Conservation (phyloP, 1,140 invertebrate genomes). For the Akabosia matsudoensis region DNA sequence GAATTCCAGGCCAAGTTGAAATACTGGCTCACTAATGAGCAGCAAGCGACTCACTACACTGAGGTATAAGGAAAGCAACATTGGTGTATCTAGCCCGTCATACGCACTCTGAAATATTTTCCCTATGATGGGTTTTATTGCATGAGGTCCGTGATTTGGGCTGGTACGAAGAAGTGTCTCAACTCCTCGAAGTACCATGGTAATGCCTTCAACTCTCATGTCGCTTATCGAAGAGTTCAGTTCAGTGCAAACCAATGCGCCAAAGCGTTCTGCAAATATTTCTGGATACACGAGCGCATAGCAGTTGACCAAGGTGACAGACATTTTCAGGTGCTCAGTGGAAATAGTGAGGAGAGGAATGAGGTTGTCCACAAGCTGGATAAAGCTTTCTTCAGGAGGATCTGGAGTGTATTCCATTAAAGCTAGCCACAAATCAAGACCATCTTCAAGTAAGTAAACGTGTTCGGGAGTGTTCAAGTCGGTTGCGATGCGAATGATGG, state of each 20-base stretch:
- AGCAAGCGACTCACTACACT: conserved; percentile 73
- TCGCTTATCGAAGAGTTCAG: conserved; percentile 60
- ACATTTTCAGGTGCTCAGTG: conserved; percentile 45
- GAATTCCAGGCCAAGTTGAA: conserved; percentile 58
- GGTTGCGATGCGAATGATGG: conserved; percentile 60
- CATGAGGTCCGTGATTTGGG: conserved; percentile 59
- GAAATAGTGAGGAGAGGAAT: conserved; percentile 42
- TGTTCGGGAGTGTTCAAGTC: conserved; percentile 44
- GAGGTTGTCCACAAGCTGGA: conserved; percentile 40
- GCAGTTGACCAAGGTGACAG: conserved; percentile 38
- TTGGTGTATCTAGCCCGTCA: conserved; percentile 64
- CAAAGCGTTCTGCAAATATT: conserved; percentile 43
- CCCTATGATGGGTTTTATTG: conserved; percentile 43
- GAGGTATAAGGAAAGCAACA: conserved; percentile 72
- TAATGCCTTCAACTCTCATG: conserved; percentile 72
- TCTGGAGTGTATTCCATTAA: conserved; percentile 71
- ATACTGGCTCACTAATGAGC: conserved; percentile 68
- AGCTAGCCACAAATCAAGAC: conserved; percentile 81
- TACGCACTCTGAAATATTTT: conserved; percentile 56
- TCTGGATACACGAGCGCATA: conserved; percentile 44
- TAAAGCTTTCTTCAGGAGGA: conserved; percentile 44
- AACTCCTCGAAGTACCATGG: conserved; percentile 68
- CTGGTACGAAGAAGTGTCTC: conserved; percentile 67
- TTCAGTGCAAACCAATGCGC: conserved; percentile 36
- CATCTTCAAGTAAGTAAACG: conserved; percentile 67